phyloP scores from a whole-genome alignment of 2,113 vertebrate species.

The Globicephala melas region DNA sequence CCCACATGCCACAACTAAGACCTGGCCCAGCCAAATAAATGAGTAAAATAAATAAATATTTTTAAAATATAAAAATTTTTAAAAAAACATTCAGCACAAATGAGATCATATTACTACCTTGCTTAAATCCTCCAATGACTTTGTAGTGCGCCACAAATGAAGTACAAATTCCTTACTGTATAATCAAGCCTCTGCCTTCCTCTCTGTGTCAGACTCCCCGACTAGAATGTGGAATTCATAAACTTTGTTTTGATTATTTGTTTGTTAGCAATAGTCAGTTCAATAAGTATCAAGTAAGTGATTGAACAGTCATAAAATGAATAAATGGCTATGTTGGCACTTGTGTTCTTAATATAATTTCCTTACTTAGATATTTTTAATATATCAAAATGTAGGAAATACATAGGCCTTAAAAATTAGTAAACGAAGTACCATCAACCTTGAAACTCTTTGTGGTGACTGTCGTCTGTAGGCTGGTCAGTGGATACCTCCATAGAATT shows the following conservation, averaged over 20 bases:
- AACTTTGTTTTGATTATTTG: neutral
- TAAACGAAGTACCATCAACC: neutral
- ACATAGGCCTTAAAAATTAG: neutral
- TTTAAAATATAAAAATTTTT: no score
- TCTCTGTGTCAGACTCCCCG: neutral
- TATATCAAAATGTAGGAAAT: neutral
- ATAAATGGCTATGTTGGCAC: neutral
- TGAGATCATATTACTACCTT: neutral
- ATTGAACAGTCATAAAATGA: neutral
- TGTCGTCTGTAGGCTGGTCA: neutral
- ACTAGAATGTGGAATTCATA: neutral
- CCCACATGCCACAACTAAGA: no score
- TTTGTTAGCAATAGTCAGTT: neutral
- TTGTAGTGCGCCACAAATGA: neutral
- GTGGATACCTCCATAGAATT: neutral
- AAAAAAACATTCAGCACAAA: neutral
- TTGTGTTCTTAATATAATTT: slow-evolving; percentile 7
- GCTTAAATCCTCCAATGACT: neutral
- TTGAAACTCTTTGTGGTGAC: neutral
- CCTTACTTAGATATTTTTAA: slow-evolving; percentile 15
- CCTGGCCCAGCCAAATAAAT: no score
- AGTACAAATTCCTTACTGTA: neutral
- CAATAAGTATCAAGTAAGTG: neutral
- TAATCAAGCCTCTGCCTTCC: neutral
- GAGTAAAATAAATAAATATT: no score